Evolutionary conservation across 1,140 invertebrate species (phyloP).

Genomic region (Coboldia fuscipes): DNA sequence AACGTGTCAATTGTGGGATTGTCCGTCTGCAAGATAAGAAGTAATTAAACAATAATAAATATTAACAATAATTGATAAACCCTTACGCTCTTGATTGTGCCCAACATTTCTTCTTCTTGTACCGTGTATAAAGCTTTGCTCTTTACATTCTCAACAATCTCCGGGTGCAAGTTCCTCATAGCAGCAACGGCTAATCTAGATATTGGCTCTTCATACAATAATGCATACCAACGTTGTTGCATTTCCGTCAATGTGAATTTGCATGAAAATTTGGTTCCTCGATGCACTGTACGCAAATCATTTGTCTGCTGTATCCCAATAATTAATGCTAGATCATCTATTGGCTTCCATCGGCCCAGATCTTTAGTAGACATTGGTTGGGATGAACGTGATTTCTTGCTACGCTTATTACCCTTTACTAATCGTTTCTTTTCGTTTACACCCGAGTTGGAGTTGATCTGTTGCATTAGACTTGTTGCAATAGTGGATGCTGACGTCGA

Average conservation of each 20-base stretch:
- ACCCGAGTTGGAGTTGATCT: conserved; percentile 5
- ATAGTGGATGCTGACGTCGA: conserved; percentile 1
- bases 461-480: background rate
- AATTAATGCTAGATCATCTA: conserved; percentile 86
- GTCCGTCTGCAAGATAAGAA: conserved; percentile 9
- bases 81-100: conserved; percentile 62
- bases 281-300: conserved; percentile 67
- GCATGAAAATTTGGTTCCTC: conserved; percentile 89
- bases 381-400: conserved; percentile 33
- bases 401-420: conserved; percentile 19
- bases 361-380: conserved; percentile 53
- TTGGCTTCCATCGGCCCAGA: conserved; percentile 88
- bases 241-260: conserved; percentile 85
- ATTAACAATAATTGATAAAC: conserved; percentile 2
- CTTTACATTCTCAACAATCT: conserved; percentile 68
- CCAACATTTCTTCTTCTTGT: conserved; percentile 71
- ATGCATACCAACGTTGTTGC: conserved; percentile 85
- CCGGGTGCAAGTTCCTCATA: conserved; percentile 83
- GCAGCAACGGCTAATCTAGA: conserved; percentile 73
- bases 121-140: conserved; percentile 74
- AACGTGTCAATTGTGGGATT: conserved; percentile 54
- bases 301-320: conserved; percentile 84
- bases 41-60: conserved; percentile 3
- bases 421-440: conserved; percentile 7
- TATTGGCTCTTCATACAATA: conserved; percentile 79